Percentiles rank a stretch among this genome's conserved stretches.
Conservation (phyloP, 1,140 invertebrate species). For the Oncopodura yosiiana region DNA sequence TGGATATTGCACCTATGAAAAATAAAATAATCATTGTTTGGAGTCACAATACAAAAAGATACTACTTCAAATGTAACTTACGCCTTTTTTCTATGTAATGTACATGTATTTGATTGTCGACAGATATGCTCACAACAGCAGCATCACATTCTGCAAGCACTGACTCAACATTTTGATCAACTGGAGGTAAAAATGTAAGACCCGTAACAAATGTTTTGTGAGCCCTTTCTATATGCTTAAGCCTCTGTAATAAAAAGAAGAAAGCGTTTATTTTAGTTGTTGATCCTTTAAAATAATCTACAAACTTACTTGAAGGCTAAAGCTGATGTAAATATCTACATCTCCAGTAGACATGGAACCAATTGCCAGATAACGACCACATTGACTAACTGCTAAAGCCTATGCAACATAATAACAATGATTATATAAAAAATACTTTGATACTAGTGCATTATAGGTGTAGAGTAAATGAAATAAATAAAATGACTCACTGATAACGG, state of each 20-base stretch:
- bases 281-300: background rate
- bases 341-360: conserved; percentile 87
- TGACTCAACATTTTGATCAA: conserved; percentile 52
- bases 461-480: too few relatives aligned
- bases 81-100: conserved; percentile 74
- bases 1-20: conserved; percentile 60
- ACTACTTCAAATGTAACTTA: conserved; percentile 45
- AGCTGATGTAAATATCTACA: conserved; percentile 80
- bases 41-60: conserved; percentile 4
- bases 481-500: conserved; percentile 27
- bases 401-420: too few relatives aligned
- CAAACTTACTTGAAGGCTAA: conserved; percentile 69
- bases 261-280: background rate
- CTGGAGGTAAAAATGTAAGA: conserved; percentile 71
- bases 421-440: too few relatives aligned
- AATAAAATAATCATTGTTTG: conserved; percentile 36
- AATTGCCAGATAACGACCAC: conserved; percentile 81
- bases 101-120: conserved; percentile 84
- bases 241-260: conserved; percentile 48
- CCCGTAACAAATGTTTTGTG: conserved; percentile 93
- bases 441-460: too few relatives aligned
- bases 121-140: conserved; percentile 83
- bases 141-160: conserved; percentile 57
- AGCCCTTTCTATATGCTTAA: conserved; percentile 66
- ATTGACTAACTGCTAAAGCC: conserved; percentile 76